A percentile compares a stretch with the other conserved stretches of the same genome.
Conservation (phyloP, 1,140 invertebrate genomes). For the Thrips palmi region DNA sequence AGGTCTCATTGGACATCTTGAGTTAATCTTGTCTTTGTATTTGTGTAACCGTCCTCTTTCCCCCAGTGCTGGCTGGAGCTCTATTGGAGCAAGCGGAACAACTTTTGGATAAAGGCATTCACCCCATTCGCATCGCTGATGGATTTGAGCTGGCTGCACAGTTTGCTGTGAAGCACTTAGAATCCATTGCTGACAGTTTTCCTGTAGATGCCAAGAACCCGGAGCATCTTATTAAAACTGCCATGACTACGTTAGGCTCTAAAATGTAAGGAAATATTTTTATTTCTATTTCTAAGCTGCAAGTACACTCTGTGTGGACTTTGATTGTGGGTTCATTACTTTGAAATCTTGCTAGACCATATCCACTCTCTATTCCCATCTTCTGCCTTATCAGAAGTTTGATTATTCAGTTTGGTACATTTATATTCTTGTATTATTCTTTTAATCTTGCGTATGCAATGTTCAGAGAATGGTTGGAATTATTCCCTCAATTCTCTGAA, state of each 20-base stretch:
- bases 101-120: conserved; percentile 90
- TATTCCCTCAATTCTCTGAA: conserved; percentile 9
- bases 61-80: conserved; percentile 64
- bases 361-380: not conserved
- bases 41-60: conserved; percentile 12
- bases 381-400: conserved; percentile 10
- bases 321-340: no score
- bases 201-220: conserved; percentile 63
- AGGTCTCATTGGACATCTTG: no score
- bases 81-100: conserved; percentile 88
- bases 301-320: no score
- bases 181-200: conserved; percentile 78
- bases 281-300: no score
- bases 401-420: not conserved
- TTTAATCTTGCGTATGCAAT: conserved; percentile 7
- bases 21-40: conserved; percentile 11
- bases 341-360: no score
- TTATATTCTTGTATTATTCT: conserved; percentile 3
- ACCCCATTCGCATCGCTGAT: conserved; percentile 97
- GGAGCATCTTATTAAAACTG: conserved; percentile 82
- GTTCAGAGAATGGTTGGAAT: conserved; percentile 5
- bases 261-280: conserved; percentile 77
- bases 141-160: conserved; percentile 95
- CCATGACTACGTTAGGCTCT: conserved; percentile 97
- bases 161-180: conserved; percentile 69